Base-by-base conservation (phyloP, 2,797 vertebrate species). In the Apogon hyalosoma region DNA sequence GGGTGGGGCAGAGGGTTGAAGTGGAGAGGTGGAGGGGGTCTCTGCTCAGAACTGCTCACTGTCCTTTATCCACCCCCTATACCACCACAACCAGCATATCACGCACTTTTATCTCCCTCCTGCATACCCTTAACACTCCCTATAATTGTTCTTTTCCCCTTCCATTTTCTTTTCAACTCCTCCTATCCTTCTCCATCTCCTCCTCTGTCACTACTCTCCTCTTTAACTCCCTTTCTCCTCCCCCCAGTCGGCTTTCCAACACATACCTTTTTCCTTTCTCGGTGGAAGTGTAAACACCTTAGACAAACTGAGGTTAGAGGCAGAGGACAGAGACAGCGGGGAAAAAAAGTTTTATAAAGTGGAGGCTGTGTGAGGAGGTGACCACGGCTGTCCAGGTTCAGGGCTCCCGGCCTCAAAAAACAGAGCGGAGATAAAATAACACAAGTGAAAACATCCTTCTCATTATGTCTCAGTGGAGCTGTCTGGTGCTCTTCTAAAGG, bases 281-380 rank as follows among this genome's bases (percentile, higher is more conserved):
- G 12, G 40, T 66, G 73, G 81, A 87, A 81, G 88, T 46, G 81
- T 86, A 85, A 91, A 91, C 90, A 87, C 87, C 79, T 83, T 73
- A 33, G 57, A 79, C 82, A 73, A 75, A 69, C 70, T 36, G 79
- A 82, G 71, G 58, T 67, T 36, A 60, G 63, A 69, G 62, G 59
- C 12, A 12, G 57, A 45, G 51, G 38, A 76, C 31, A 65, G 40
- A 57, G 48, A 75, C 41, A 2, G 45, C 55, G 49, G 24, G 31
- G 55, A 14, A 56, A 56, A 55, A 56, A 21, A 13, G 28, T 51
- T 84, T 74, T 65, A 52, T 63, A 64, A 84, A 78, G 43, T 1
- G 47, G 69, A 54, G 60, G 39, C 58, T 11, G 31, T 10, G 41
- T 3, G 63, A 72, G 67, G 73, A 63, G 69, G 42, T 50, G 83